A percentile compares a stretch with the other conserved stretches of the same genome.
Evolutionary conservation across 2,113 vertebrate genomes (phyloP).

Genomic region (Saimiri boliviensis): DNA sequence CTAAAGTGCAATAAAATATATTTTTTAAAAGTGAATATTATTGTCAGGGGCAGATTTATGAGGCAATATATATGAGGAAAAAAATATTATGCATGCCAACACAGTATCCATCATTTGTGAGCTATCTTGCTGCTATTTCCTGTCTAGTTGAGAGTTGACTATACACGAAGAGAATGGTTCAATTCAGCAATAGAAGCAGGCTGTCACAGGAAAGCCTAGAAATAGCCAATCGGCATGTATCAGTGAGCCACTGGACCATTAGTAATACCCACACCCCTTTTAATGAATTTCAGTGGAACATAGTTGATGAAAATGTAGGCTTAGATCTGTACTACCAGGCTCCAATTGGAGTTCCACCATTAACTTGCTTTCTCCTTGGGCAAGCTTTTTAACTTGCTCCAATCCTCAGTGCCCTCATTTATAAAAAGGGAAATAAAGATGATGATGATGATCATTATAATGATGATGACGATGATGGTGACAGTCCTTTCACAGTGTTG

Average conservation of each 20-base stretch:
- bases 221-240: background rate
- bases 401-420: background rate
- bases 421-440: background rate
- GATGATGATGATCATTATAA: background rate
- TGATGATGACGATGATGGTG: background rate
- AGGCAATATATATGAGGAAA: background rate
- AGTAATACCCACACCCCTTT: background rate
- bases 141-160: background rate
- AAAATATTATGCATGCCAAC: background rate
- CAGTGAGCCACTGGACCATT: background rate
- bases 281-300: background rate
- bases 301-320: background rate
- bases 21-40: background rate
- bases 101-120: background rate
- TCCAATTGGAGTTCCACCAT: background rate
- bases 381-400: background rate
- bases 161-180: background rate
- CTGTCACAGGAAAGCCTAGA: background rate
- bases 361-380: background rate
- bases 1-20: too few species aligned
- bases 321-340: background rate
- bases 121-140: background rate
- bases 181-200: background rate
- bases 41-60: background rate
- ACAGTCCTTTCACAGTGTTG: background rate